These are phyloP conservation scores for Trogon surrucura DNA, from an alignment of 2,113 vertebrate genomes.

Conservation along the genomic window DNA sequence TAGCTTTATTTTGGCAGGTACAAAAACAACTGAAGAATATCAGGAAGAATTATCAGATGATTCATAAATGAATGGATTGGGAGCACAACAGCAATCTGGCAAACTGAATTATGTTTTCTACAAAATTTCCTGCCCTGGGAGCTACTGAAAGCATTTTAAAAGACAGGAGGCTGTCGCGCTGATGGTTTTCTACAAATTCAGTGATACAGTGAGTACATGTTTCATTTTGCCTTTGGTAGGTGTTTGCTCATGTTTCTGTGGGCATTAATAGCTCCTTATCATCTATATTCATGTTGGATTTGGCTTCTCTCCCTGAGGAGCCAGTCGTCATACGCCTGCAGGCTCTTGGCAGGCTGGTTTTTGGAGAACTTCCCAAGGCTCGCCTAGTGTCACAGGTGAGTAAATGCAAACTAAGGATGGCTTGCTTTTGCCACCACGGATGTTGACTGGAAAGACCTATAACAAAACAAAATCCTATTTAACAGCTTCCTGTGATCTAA, in stretches of 20 bases:
- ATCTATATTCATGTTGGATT: slow-evolving; percentile 35
- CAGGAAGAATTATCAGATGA: neutral
- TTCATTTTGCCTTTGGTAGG: slow-evolving; percentile 49
- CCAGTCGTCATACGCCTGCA: neutral
- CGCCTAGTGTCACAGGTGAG: slow-evolving; percentile 34
- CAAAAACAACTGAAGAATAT: neutral
- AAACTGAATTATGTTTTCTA: neutral
- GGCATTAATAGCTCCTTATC: slow-evolving; percentile 35
- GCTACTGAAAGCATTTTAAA: neutral
- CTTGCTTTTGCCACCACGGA: slow-evolving; percentile 20
- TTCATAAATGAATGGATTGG: neutral
- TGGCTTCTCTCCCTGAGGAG: slow-evolving; percentile 5
- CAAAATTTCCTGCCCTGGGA: neutral
- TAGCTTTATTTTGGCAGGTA: neutral
- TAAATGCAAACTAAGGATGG: neutral
- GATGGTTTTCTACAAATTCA: slow-evolving; percentile 4
- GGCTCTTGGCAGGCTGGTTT: slow-evolving; percentile 29
- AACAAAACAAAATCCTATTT: neutral
- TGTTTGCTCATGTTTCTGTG: slow-evolving; percentile 1
- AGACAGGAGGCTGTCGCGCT: neutral
- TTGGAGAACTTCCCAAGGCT: slow-evolving; percentile 31
- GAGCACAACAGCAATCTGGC: neutral
- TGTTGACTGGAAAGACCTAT: neutral
- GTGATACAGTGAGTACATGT: neutral
- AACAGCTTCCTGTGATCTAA: neutral